Conservation (phyloP, 2,797 vertebrate genomes). For the Calcarius lapponicus region DNA sequence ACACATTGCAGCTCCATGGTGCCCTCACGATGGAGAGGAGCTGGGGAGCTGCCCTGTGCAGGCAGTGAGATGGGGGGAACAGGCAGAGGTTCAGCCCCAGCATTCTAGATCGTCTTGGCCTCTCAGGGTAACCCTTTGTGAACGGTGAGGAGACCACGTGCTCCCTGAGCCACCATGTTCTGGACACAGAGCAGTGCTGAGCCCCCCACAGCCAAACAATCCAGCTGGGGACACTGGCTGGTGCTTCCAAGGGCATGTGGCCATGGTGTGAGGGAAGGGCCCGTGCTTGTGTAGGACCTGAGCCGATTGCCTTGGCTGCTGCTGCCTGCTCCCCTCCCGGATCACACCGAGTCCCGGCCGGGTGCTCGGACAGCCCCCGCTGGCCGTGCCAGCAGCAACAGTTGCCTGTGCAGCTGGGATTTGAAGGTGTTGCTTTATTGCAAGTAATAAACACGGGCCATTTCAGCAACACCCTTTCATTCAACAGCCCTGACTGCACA, state of each 20-base stretch:
- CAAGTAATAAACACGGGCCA: background rate
- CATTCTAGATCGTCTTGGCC: background rate
- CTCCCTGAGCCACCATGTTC: background rate
- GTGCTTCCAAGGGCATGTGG: rapidly evolving
- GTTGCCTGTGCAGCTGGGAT: background rate
- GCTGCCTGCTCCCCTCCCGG: background rate
- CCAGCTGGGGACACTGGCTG: rapidly evolving
- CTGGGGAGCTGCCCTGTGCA: background rate
- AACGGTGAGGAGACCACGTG: rapidly evolving
- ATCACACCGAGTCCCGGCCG: background rate
- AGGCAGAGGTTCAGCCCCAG: background rate
- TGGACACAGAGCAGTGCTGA: background rate
- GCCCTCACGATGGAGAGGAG: background rate
- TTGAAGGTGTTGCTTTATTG: conserved; percentile 21
- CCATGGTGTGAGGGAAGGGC: background rate
- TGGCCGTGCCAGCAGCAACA: conserved; percentile 25
- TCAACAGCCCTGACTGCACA: background rate
- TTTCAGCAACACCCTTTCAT: conserved; percentile 8
- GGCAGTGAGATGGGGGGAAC: background rate
- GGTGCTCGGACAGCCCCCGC: background rate
- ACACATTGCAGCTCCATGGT: rapidly evolving
- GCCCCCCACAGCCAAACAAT: background rate
- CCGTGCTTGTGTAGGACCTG: background rate
- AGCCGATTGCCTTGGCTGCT: background rate
- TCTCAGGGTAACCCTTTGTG: background rate